These are phyloP conservation scores for Zaprionus africanus DNA, from an alignment of 1,140 invertebrate species.

Conservation along the genomic window DNA sequence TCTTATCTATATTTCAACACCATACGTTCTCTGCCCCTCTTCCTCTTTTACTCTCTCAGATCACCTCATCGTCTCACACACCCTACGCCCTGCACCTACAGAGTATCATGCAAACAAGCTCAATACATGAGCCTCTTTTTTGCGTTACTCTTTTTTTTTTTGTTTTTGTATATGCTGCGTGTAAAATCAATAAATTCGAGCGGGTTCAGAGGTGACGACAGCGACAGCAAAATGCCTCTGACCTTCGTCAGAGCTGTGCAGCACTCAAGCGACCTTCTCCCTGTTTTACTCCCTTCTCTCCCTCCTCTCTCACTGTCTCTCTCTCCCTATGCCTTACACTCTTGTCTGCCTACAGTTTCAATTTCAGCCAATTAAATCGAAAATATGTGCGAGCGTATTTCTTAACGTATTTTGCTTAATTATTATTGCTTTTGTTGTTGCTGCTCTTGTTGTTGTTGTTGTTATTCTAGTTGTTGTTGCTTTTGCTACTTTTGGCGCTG, in stretches of 20 bases:
- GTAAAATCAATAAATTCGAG: slow-evolving; percentile 80
- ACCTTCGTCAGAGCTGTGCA: slow-evolving; percentile 55
- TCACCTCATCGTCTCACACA: neutral
- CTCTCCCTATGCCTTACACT: neutral
- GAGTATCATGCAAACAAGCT: slow-evolving; percentile 35
- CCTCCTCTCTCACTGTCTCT: neutral
- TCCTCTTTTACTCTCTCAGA: neutral
- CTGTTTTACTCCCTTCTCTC: neutral
- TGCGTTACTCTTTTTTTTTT: slow-evolving; percentile 30
- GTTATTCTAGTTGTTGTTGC: neutral
- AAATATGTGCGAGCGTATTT: slow-evolving; percentile 21
- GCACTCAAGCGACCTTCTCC: slow-evolving; percentile 62
- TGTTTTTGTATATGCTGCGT: slow-evolving; percentile 52
- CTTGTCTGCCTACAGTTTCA: slow-evolving; percentile 16
- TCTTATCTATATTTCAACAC: too few species aligned
- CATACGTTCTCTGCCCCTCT: neutral
- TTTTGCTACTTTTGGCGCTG: slow-evolving; percentile 18
- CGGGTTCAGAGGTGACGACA: slow-evolving; percentile 79
- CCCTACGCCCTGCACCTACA: neutral
- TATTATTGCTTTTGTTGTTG: slow-evolving; percentile 6
- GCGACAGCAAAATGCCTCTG: slow-evolving; percentile 71
- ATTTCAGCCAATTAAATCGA: slow-evolving; percentile 34
- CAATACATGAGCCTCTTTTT: slow-evolving; percentile 10
- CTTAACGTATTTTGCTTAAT: slow-evolving; percentile 47
- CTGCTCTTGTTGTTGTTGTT: neutral